A percentile compares a stretch with the other conserved stretches of the same genome.
Evolutionary conservation across 2,113 vertebrate species (phyloP).

Genomic region (Carlito syrichta): DNA sequence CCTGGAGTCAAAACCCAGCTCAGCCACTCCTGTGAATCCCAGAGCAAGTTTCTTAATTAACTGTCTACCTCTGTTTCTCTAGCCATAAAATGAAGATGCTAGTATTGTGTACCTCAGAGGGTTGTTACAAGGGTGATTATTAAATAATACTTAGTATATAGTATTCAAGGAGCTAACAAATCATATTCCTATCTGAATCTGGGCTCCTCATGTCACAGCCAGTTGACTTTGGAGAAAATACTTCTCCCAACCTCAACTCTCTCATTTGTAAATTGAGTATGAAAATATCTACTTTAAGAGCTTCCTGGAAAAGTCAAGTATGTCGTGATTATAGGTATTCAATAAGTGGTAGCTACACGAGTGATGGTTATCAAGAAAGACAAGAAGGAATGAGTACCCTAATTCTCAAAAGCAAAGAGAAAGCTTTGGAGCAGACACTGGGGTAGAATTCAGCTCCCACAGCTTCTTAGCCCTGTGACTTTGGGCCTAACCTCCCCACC

Average conservation of each 20-base stretch:
- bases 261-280: conserved; percentile 9
- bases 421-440: neutral
- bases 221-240: neutral
- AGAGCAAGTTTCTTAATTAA: neutral
- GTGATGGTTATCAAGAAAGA: neutral
- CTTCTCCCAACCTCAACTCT: neutral
- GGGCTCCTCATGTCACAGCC: neutral
- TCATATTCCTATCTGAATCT: neutral
- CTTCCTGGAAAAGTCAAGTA: neutral
- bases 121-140: neutral
- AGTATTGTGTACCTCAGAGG: neutral
- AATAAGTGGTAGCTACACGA: neutral
- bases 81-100: neutral
- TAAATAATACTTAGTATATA: neutral
- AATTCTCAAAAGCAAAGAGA: neutral
- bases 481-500: neutral
- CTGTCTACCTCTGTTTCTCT: neutral
- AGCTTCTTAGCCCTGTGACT: neutral
- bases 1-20: neutral
- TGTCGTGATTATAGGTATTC: neutral
- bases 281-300: neutral
- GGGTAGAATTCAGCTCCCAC: neutral
- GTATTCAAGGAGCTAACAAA: neutral
- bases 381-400: neutral
- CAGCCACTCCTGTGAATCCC: neutral